Base-by-base conservation (phyloP, 1,140 invertebrate species). In the Drosophila equinoxialis region DNA sequence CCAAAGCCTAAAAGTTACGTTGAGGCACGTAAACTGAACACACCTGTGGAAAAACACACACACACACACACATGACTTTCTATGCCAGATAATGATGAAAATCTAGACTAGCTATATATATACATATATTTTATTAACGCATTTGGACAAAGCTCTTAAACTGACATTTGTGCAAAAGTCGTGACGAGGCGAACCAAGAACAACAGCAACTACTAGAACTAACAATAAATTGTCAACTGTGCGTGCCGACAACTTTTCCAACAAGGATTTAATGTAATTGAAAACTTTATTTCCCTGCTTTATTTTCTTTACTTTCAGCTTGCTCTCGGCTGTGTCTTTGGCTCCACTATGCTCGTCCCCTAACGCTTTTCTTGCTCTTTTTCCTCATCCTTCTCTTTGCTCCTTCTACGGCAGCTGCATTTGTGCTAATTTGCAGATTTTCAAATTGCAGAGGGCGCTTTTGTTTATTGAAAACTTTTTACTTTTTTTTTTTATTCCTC, bases 391-490 rank as follows among this genome's bases (percentile, higher is more conserved):
- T 17, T 23, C 17, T 14, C 13, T 13, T 48, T 58, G 45, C 68
- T 65, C 37, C 57, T 72, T 72, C 71, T 55, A 55, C 71, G 37
- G 68, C 64, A 71, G 76, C 75, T 79, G 81, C 77, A 85, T 86
- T 86, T 86, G 79, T 74, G 84, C 83, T 89, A 86, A 86, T 86
- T 86, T 86, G 79, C 80, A 83, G 83, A 86, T 86, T 86, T 83
- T 83, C 79, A 87, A 86, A 89, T 79, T 87, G 76, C 70, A 74
- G 70, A 77, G 61, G 70, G 72, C 72, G 63, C 59, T 68, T 80
- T 86, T 86, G 83, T 86, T 87, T 87, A 86, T 82, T 83, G 76
- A 82, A 87, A 86, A 83, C 60, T 83, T 86, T 70, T 23, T 11
- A 3, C 11, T 23, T 23, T 51, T 51, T 23, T 51, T 48, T 20